Base-by-base conservation (phyloP, 2,888 invertebrate species). In the Hyposoter didymator region DNA sequence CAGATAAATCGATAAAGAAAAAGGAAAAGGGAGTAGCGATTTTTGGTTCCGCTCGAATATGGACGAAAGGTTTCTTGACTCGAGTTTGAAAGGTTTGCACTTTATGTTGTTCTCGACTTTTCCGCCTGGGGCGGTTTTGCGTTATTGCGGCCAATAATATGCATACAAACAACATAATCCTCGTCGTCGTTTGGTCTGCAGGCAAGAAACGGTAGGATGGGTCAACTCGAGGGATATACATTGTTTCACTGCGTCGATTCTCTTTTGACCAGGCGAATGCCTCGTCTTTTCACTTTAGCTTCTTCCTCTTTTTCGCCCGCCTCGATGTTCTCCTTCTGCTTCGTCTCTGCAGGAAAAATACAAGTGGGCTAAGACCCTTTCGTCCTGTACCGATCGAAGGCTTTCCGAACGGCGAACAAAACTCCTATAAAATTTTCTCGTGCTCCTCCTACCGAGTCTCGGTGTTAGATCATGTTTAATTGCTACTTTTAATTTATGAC, bases 381-480 rank as follows among this genome's bases (percentile, higher is more conserved):
- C 85, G 78, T 81, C 84, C 81, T 75, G 80, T 85, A 19, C 22
- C 35, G 45, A 55, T 35, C 35, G 62, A 69, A 64, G 82, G 75
- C 75, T 67, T 82, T 45, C n/a, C 49, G 32, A 69, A 59, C 52
- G 64, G 10, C 49, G 39, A 73, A 52, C 73, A 66, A 70, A 73
- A 76, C 79, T 82, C 67, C 82, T 87, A 85, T 84, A 87, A 84
- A 84, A 79, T 75, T 79, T 45, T 22, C 39, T 74, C 62, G 35
- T 78, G 78, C 78, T 73, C 67, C 86, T 73, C 79, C 84, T 76
- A 76, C 64, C 39, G 49, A 73, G 86, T 87, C 80, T 84, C 78
- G 74, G 84, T 86, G 84, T 86, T 87, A 87, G 86, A 86, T 87
- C 86, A 87, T 82, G 78, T 80, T 79, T 82, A 84, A 86, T 86